Evolutionary conservation across 1,140 invertebrate species (phyloP).

Genomic region (Drosophila bocqueti): DNA sequence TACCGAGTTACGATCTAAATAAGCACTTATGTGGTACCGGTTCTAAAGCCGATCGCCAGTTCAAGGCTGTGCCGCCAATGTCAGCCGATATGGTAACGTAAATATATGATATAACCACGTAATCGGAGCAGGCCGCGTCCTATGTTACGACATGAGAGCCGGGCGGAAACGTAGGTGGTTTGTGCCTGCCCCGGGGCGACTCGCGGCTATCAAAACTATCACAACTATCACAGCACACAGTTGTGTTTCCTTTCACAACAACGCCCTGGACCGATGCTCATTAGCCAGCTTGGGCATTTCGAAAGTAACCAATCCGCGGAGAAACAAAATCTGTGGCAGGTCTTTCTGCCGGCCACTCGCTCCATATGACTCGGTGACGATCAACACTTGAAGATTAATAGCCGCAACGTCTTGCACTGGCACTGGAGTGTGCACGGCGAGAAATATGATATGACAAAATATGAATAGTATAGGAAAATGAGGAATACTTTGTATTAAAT

Average conservation of each 20-base stretch:
- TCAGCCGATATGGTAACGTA: slow-evolving; percentile 21
- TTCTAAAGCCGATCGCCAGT: slow-evolving; percentile 43
- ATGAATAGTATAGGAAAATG: not conserved
- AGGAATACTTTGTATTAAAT: not conserved
- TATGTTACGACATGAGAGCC: slow-evolving; percentile 61
- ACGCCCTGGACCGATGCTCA: slow-evolving; percentile 71
- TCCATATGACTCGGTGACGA: slow-evolving; percentile 48
- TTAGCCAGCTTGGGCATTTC: slow-evolving; percentile 59
- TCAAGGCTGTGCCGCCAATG: slow-evolving; percentile 48
- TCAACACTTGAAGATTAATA: slow-evolving; percentile 68
- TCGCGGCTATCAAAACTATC: slow-evolving; percentile 43
- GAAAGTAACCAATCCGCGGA: slow-evolving; percentile 66
- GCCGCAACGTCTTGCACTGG: slow-evolving; percentile 47
- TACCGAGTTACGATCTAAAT: slow-evolving; percentile 48
- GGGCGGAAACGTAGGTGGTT: slow-evolving; percentile 39
- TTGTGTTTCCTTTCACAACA: slow-evolving; percentile 71
- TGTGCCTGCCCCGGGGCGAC: slow-evolving; percentile 25
- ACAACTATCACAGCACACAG: slow-evolving; percentile 25
- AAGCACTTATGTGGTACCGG: slow-evolving; percentile 44
- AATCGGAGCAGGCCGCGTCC: slow-evolving; percentile 41
- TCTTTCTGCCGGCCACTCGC: slow-evolving; percentile 26
- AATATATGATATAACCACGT: slow-evolving; percentile 52
- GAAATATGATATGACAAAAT: not conserved
- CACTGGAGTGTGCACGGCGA: slow-evolving; percentile 1
- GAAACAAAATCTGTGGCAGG: slow-evolving; percentile 49